Conservation (phyloP, 2,888 invertebrate species). For the Tinea pellionella region DNA sequence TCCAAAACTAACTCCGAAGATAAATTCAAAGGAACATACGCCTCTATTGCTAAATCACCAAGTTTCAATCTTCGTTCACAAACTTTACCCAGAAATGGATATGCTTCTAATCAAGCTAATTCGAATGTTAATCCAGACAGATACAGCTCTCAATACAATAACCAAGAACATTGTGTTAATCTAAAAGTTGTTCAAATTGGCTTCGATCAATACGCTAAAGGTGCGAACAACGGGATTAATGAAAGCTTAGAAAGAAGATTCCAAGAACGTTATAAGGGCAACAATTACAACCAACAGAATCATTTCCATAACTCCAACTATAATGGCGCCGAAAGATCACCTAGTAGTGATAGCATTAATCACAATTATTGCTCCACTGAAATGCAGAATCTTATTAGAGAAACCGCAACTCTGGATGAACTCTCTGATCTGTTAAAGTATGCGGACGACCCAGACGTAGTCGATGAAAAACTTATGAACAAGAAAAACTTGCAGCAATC, state of each 20-base stretch:
- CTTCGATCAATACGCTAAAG: constrained; percentile 70
- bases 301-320: constrained; percentile 57
- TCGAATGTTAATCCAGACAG: constrained; percentile 59
- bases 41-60: constrained; percentile 53
- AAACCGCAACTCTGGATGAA: constrained; percentile 76
- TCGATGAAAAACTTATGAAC: constrained; percentile 60
- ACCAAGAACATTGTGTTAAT: constrained; percentile 64
- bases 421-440: constrained; percentile 78
- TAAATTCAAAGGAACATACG: constrained; percentile 50
- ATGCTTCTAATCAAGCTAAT: constrained; percentile 45
- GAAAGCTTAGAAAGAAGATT: constrained; percentile 59
- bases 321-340: constrained; percentile 49
- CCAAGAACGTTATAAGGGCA: constrained; percentile 62
- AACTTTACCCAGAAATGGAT: constrained; percentile 79
- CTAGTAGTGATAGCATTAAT: constrained; percentile 56
- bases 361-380: constrained; percentile 56
- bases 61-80: constrained; percentile 71
- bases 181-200: constrained; percentile 73
- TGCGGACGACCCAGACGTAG: constrained; percentile 78
- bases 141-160: constrained; percentile 65
- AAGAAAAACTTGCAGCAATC: constrained; percentile 56
- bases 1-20: constrained; percentile 58
- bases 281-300: constrained; percentile 41
- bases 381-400: constrained; percentile 57
- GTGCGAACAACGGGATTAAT: constrained; percentile 55